phyloP scores from a whole-genome alignment of 2,888 invertebrate species.

The Rhagonycha fulva region DNA sequence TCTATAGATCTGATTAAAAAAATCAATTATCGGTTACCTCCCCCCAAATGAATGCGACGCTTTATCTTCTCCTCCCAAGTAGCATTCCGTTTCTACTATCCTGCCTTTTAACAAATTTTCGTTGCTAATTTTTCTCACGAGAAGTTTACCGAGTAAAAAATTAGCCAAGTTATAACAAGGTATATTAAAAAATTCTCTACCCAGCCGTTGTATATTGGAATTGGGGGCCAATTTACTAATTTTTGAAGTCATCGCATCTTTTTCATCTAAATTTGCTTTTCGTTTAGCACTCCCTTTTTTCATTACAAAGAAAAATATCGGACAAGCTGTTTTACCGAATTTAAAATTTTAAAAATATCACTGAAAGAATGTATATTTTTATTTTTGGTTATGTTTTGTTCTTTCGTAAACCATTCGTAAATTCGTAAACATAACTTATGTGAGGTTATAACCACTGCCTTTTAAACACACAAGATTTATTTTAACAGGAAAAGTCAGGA shows the following conservation, averaged over 20 bases:
- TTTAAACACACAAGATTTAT: background rate
- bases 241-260: background rate
- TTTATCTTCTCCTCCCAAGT: conserved; percentile 68
- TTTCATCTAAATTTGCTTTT: background rate
- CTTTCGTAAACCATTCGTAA: too few relatives aligned
- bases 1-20: background rate
- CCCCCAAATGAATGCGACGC: conserved; percentile 67
- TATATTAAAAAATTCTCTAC: conserved; percentile 53
- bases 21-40: conserved; percentile 35
- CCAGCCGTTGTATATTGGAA: conserved; percentile 30
- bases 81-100: conserved; percentile 77
- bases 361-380: too few relatives aligned
- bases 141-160: conserved; percentile 64
- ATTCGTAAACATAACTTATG: background rate
- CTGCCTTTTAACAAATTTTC: conserved; percentile 61
- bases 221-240: background rate
- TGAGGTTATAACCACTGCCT: background rate
- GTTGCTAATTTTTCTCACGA: conserved; percentile 61
- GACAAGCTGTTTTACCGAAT: background rate
- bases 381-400: background rate
- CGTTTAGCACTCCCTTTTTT: background rate
- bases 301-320: background rate
- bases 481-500: background rate
- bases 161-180: conserved; percentile 59
- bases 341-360: background rate